These are phyloP conservation scores for Phrynocephalus forsythii DNA, from an alignment of 2,797 vertebrate genomes.

Conservation along the genomic window DNA sequence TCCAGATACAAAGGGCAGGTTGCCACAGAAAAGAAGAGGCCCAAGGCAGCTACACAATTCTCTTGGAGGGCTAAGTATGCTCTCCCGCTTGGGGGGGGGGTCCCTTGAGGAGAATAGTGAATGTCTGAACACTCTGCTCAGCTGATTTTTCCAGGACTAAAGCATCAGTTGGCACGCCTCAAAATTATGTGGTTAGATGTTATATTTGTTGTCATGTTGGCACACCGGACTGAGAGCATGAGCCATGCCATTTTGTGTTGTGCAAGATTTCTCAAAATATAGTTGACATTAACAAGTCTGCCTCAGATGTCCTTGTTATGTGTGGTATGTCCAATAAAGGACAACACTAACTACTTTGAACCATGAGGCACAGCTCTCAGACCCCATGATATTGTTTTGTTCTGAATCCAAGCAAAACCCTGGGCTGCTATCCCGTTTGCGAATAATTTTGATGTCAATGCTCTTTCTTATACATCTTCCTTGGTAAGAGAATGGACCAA, in stretches of 20 bases:
- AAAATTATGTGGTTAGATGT: rapidly evolving
- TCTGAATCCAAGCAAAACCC: background rate
- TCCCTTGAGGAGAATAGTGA: constrained; percentile 41
- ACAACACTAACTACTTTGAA: background rate
- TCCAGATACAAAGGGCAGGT: constrained; percentile 33
- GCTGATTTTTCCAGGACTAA: constrained; percentile 5
- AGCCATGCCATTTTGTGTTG: constrained; percentile 40
- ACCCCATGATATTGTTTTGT: background rate
- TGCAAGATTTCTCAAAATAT: constrained; percentile 33
- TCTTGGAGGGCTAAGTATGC: background rate
- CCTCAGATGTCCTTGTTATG: background rate
- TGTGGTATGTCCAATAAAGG: background rate
- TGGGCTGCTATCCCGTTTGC: background rate
- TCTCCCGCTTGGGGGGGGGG: constrained; percentile 28
- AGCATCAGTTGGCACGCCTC: background rate
- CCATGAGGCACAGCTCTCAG: background rate
- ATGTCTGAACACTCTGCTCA: background rate
- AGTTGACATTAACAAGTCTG: background rate
- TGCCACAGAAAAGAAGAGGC: constrained; percentile 44
- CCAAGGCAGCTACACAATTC: constrained; percentile 36
- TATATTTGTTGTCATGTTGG: background rate
- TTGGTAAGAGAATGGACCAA: background rate
- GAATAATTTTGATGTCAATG: background rate
- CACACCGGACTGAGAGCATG: constrained; percentile 55
- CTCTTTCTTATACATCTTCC: background rate